phyloP scores from a whole-genome alignment of 2,113 vertebrate genomes.

The Callocephalon fimbriatum region DNA sequence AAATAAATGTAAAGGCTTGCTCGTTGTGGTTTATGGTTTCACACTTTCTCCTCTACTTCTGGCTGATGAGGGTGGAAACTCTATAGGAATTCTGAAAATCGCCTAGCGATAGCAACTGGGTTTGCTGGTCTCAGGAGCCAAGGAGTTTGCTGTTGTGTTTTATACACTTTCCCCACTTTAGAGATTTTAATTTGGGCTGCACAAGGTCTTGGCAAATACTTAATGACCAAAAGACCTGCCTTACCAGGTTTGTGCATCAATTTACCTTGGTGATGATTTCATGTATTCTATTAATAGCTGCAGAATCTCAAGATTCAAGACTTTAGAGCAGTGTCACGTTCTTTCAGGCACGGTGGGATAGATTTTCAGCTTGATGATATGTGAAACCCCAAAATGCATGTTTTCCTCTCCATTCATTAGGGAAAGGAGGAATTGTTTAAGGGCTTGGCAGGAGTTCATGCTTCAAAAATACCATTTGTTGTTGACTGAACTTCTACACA shows the following conservation, averaged over 20 bases:
- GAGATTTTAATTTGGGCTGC: background rate
- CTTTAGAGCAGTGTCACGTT: background rate
- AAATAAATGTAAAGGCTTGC: background rate
- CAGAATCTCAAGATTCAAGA: background rate
- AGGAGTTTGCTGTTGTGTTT: background rate
- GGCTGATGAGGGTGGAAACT: background rate
- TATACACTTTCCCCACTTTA: background rate
- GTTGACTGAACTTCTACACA: background rate
- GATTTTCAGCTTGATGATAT: background rate
- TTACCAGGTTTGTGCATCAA: background rate
- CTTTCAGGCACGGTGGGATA: background rate
- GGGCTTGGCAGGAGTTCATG: background rate
- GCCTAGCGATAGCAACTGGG: background rate
- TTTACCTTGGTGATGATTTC: background rate
- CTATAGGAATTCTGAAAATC: background rate
- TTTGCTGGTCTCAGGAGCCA: background rate
- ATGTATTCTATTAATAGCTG: background rate
- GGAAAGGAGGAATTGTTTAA: background rate
- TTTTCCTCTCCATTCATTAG: background rate
- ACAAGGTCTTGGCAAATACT: background rate
- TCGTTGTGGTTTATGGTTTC: background rate
- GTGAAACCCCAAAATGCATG: rapidly evolving
- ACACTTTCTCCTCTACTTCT: background rate
- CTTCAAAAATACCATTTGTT: background rate
- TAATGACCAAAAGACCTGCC: background rate